Evolutionary conservation across 2,113 vertebrate genomes (phyloP).

Genomic region (Callorhinus ursinus): DNA sequence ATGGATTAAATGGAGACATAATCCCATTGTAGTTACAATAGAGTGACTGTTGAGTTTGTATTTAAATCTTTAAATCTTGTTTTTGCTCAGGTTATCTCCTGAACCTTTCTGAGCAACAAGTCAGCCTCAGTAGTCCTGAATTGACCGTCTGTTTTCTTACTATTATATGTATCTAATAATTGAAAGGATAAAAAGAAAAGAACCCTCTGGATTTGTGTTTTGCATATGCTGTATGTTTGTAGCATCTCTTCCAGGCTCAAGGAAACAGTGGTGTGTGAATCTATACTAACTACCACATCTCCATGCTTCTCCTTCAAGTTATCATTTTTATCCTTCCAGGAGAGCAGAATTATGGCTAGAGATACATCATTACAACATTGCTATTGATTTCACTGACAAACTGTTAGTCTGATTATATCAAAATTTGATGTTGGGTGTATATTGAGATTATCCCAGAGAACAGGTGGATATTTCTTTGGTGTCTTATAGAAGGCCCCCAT

Average conservation of each 20-base stretch:
- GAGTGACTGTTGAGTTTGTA: slow-evolving; percentile 31
- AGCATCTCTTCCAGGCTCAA: background rate
- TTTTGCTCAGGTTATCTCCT: slow-evolving; percentile 2
- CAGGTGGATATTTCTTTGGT: background rate
- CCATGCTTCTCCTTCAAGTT: background rate
- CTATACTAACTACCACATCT: background rate
- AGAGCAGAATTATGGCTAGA: background rate
- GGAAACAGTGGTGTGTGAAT: background rate
- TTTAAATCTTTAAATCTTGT: slow-evolving; percentile 24
- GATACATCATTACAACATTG: background rate
- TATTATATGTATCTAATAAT: slow-evolving; percentile 44
- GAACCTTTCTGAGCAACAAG: slow-evolving; percentile 35
- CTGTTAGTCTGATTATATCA: background rate
- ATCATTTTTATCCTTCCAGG: background rate
- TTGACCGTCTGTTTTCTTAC: background rate
- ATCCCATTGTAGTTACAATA: background rate
- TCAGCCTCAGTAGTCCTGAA: background rate
- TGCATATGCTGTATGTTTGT: background rate
- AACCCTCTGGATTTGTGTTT: background rate
- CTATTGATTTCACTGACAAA: background rate
- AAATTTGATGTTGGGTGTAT: background rate
- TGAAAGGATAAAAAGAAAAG: slow-evolving; percentile 14
- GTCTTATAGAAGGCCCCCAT: background rate
- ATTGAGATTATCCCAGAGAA: slow-evolving; percentile 18
- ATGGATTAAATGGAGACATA: background rate